phyloP scores from a whole-genome alignment of 2,113 vertebrate species.

The Proterorhinus semilunaris region DNA sequence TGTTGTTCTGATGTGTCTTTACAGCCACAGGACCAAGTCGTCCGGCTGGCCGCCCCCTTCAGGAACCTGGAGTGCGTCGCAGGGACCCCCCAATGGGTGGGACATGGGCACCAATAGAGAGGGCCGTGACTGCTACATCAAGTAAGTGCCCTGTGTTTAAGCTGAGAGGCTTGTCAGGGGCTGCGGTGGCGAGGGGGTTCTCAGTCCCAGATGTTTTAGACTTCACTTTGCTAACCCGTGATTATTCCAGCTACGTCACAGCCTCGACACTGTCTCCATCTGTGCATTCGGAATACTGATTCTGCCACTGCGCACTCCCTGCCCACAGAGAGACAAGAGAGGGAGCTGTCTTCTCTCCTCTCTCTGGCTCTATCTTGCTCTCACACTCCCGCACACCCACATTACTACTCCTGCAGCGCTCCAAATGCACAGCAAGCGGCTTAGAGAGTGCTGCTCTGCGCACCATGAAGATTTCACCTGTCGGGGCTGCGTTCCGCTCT shows the following conservation, averaged over 20 bases:
- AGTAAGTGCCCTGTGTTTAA: conserved; percentile 78
- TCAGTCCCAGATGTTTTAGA: conserved; percentile 64
- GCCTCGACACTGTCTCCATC: conserved; percentile 71
- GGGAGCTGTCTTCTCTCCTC: conserved; percentile 47
- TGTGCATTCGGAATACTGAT: conserved; percentile 77
- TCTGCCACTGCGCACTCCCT: conserved; percentile 65
- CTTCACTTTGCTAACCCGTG: conserved; percentile 64
- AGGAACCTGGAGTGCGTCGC: conserved; percentile 88
- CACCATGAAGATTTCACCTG: conserved; percentile 53
- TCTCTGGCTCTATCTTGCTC: conserved; percentile 36
- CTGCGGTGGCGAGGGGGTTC: conserved; percentile 8
- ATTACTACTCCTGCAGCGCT: conserved; percentile 54
- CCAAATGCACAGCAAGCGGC: conserved; percentile 53
- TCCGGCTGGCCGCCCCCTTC: conserved; percentile 90
- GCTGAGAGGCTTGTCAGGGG: conserved; percentile 19
- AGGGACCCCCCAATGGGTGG: conserved; percentile 94
- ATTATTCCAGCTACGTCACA: conserved; percentile 75
- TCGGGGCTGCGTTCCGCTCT: conserved; percentile 39
- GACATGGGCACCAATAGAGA: conserved; percentile 95
- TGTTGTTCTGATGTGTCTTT: conserved; percentile 20
- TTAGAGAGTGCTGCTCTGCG: conserved; percentile 34
- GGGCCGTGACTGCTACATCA: conserved; percentile 93
- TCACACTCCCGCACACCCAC: conserved; percentile 58
- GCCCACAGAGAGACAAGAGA: conserved; percentile 27
- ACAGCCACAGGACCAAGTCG: conserved; percentile 93